Evolutionary conservation across 2,888 invertebrate genomes (phyloP), one percentile per base, ranked within the genome.

Genomic region (Himalopsyche anomala): DNA sequence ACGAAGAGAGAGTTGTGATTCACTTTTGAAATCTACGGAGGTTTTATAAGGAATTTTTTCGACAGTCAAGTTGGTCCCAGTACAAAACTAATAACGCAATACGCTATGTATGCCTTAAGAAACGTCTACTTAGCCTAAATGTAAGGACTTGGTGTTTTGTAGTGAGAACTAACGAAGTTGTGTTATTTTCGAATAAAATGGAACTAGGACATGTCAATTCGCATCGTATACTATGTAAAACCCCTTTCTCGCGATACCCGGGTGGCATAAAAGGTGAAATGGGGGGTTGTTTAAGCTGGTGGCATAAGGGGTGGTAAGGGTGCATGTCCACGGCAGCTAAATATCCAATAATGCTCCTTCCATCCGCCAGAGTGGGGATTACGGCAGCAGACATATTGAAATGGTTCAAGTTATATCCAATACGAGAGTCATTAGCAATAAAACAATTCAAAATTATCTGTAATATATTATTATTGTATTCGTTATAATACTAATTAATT

Each of bases 341-440:
- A 87, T 86, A 87, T 87, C 86, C 87, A 87, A 87, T 87, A 87
- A 87, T 87, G 86, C 84, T 81, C 45, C 69, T 83, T 62, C 19
- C 54, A 12, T 45, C 42, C 42, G 38, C 38, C 28, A 81, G 80
- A 83, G 85, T 83, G 81, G 62, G 80, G 82, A 87, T 85, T 85
- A 83, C 62, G 55, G 80, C 55, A 28, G 19, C 19, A 62, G 62
- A 40, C 28, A 45, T 55, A 83, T 74, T 82, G 86, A 28, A 62
- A 62, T 11, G 62, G 62, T 62, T 8, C n/a, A 62, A 62, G 62
- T 62, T 4, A 62, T 15, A 62, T 62, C 6, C 19, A 9, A 62
- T 62, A 19, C 28, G 62, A 19, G 19, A 62, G 19, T 62, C 19
- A 19, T 62, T 62, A 62, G 62, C 45, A 45, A 45, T 45, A 45